Conservation (phyloP, 2,888 invertebrate species). For the Drosophila rellima region DNA sequence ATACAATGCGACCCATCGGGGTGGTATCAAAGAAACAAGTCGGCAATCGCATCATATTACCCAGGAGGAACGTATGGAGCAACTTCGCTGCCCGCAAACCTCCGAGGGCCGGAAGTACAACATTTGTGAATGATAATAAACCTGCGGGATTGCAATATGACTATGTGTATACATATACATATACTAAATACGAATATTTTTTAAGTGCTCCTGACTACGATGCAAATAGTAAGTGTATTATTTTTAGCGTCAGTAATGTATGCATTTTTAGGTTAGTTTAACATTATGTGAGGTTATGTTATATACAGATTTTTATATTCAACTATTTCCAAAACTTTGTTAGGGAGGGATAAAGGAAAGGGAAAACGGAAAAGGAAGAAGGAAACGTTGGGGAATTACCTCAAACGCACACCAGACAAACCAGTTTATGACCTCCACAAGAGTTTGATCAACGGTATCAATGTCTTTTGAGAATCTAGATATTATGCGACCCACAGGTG, state of each 20-base stretch:
- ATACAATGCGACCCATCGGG: conserved; percentile 88
- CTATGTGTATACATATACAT: not conserved
- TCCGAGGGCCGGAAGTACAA: conserved; percentile 84
- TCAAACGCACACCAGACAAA: conserved; percentile 87
- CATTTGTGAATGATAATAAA: conserved; percentile 14
- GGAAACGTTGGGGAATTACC: conserved; percentile 83
- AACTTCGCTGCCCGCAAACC: conserved; percentile 76
- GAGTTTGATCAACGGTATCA: conserved; percentile 85
- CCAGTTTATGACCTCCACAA: conserved; percentile 87
- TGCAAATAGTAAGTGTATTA: not conserved
- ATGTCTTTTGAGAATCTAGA: conserved; percentile 87
- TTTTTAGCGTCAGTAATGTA: not conserved
- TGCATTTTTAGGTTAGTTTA: conserved; percentile 7
- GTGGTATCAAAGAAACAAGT: conserved; percentile 88
- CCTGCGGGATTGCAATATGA: conserved; percentile 19
- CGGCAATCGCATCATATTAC: conserved; percentile 86
- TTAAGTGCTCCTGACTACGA: not conserved
- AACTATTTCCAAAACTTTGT: not conserved
- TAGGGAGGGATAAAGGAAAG: not conserved
- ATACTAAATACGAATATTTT: not conserved
- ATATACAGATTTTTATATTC: conserved; percentile 60
- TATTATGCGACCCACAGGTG: conserved; percentile 88
- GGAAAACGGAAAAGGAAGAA: not conserved
- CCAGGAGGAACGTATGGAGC: conserved; percentile 86
- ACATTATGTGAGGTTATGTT: conserved; percentile 9